Conservation (phyloP, 2,797 vertebrate genomes). For the Lerista edwardsae region DNA sequence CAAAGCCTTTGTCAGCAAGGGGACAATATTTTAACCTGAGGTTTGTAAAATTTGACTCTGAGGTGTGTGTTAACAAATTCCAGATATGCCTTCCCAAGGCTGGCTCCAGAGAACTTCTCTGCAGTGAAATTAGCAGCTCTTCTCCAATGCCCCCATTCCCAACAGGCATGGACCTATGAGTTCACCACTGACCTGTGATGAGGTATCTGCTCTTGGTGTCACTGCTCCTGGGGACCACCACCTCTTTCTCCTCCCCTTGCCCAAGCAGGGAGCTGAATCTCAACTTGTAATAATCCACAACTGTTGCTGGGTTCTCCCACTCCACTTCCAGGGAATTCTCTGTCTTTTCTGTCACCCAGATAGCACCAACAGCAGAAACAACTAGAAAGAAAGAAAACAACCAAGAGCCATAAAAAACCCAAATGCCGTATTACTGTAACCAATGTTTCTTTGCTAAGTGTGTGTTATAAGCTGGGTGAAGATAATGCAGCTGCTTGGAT, state of each 20-base stretch:
- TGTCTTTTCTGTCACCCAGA: conserved; percentile 85
- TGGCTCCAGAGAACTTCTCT: not conserved
- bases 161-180: too few species aligned
- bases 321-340: conserved; percentile 88
- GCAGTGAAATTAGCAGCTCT: not conserved
- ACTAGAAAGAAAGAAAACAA: conserved; percentile 67
- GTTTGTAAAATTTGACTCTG: too few species aligned
- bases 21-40: too few species aligned
- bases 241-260: conserved; percentile 74
- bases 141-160: conserved; percentile 1
- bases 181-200: conserved; percentile 78
- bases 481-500: not conserved
- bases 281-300: conserved; percentile 87
- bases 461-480: not conserved
- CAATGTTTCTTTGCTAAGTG: not conserved
- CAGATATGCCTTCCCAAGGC: too few species aligned
- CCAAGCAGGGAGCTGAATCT: conserved; percentile 78
- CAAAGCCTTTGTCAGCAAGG: too few species aligned
- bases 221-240: conserved; percentile 79
- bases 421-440: not conserved
- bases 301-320: conserved; percentile 84
- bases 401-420: not conserved
- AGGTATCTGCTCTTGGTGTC: conserved; percentile 86
- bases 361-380: conserved; percentile 73
- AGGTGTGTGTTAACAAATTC: too few species aligned